phyloP scores from a whole-genome alignment of 2,113 vertebrate genomes.

The Plecotus auritus region DNA sequence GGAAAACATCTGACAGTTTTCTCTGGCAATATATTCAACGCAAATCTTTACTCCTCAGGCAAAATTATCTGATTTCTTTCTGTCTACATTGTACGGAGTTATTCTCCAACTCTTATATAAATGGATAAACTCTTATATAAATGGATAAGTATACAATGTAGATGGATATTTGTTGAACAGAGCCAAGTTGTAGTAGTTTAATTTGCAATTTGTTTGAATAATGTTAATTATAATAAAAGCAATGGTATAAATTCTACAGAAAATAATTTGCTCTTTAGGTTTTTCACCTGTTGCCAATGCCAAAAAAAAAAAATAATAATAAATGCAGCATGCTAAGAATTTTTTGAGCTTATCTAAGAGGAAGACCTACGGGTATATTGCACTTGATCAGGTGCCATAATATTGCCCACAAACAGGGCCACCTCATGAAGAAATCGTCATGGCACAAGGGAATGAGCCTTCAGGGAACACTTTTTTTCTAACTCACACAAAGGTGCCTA shows the following conservation, averaged over 20 bases:
- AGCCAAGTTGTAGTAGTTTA: constrained; percentile 66
- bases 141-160: constrained; percentile 37
- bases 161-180: constrained; percentile 46
- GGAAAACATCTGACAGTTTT: constrained; percentile 53
- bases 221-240: constrained; percentile 47
- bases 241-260: constrained; percentile 3
- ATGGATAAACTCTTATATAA: not conserved
- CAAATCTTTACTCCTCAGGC: constrained; percentile 11
- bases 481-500: not conserved
- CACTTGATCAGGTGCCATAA: not conserved
- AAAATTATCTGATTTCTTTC: constrained; percentile 35
- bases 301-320: not conserved
- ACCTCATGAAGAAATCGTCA: not conserved
- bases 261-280: not conserved
- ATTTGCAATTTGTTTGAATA: constrained; percentile 62
- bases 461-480: not conserved
- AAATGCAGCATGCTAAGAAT: not conserved
- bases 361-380: not conserved
- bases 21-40: constrained; percentile 47
- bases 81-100: not conserved
- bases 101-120: not conserved
- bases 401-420: not conserved
- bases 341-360: not conserved
- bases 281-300: not conserved
- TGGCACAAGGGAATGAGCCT: not conserved